Percentiles rank a stretch among this genome's conserved stretches.
Evolutionary conservation across 2,888 invertebrate genomes (phyloP).

Genomic region (Phania funesta): DNA sequence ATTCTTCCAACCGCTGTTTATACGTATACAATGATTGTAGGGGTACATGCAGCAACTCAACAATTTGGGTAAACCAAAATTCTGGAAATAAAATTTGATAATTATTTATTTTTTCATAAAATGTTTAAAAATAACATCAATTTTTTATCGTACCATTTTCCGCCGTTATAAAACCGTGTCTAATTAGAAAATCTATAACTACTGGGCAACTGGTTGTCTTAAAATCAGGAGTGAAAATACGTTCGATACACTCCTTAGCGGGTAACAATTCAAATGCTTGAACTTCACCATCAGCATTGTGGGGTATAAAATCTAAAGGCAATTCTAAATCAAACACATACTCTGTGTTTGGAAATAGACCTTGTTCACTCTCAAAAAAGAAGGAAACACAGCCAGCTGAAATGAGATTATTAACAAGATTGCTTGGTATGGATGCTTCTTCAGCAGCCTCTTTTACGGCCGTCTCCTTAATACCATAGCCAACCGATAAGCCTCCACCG

Average conservation of each 20-base stretch:
- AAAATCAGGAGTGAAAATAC: slow-evolving; percentile 90
- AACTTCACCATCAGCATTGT: slow-evolving; percentile 96
- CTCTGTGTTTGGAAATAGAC: slow-evolving; percentile 96
- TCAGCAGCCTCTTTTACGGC: slow-evolving; percentile 96
- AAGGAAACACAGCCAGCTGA: slow-evolving; percentile 82
- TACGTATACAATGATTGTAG: slow-evolving; percentile 89
- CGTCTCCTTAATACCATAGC: slow-evolving; percentile 92
- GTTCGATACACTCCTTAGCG: slow-evolving; percentile 90
- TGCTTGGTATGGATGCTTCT: slow-evolving; percentile 93
- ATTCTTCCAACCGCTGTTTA: slow-evolving; percentile 75
- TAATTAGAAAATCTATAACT: slow-evolving; percentile 93
- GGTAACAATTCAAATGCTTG: slow-evolving; percentile 93
- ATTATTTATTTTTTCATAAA: not conserved
- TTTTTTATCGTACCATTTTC: slow-evolving; percentile 87
- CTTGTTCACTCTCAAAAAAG: slow-evolving; percentile 95
- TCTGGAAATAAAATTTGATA: slow-evolving; percentile 87
- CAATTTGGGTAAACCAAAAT: slow-evolving; percentile 89
- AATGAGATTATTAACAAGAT: slow-evolving; percentile 84
- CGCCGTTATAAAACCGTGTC: slow-evolving; percentile 93
- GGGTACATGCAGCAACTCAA: slow-evolving; percentile 93
- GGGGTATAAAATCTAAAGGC: slow-evolving; percentile 93
- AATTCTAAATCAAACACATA: slow-evolving; percentile 96
- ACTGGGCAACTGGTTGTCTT: slow-evolving; percentile 97
- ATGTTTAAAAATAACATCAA: too few relatives aligned
- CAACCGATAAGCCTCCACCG: slow-evolving; percentile 94